Conservation (phyloP, 1,140 invertebrate genomes). For the Stenopsyche tienmushanensis region DNA sequence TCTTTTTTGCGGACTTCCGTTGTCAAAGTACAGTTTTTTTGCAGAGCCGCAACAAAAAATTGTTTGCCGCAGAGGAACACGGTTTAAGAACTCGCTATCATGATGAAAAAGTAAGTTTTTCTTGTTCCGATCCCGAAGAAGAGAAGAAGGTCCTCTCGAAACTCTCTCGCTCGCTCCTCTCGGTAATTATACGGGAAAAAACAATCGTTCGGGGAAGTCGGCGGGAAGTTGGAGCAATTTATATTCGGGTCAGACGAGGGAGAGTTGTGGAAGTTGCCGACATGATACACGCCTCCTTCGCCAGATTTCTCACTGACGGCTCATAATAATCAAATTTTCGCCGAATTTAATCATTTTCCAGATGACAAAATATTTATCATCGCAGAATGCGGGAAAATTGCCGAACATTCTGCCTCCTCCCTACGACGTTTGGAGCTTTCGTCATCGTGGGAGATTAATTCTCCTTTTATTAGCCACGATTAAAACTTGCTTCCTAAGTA, state of each 20-base stretch:
- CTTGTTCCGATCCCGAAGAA: not conserved
- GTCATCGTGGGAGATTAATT: conserved; percentile 12
- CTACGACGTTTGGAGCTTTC: not conserved
- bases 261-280: conserved; percentile 12
- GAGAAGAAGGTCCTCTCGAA: not conserved
- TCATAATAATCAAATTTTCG: conserved; percentile 23
- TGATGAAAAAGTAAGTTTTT: conserved; percentile 23
- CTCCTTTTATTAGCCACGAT: conserved; percentile 9
- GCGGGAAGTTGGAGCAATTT: conserved; percentile 22
- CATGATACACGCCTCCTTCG: conserved; percentile 4
- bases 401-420: not conserved
- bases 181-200: conserved; percentile 20
- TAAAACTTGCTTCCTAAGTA: not conserved
- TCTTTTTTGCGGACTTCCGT: conserved; percentile 5
- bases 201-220: conserved; percentile 22
- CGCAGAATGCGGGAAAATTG: not conserved
- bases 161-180: not conserved
- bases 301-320: conserved; percentile 3
- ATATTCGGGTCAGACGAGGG: conserved; percentile 20
- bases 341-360: conserved; percentile 21
- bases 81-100: conserved; percentile 15
- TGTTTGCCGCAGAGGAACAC: conserved; percentile 15
- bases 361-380: conserved; percentile 20
- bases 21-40: conserved; percentile 16
- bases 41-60: conserved; percentile 14